Conservation (phyloP, 2,797 vertebrate species). For the Cichlasoma orientale region DNA sequence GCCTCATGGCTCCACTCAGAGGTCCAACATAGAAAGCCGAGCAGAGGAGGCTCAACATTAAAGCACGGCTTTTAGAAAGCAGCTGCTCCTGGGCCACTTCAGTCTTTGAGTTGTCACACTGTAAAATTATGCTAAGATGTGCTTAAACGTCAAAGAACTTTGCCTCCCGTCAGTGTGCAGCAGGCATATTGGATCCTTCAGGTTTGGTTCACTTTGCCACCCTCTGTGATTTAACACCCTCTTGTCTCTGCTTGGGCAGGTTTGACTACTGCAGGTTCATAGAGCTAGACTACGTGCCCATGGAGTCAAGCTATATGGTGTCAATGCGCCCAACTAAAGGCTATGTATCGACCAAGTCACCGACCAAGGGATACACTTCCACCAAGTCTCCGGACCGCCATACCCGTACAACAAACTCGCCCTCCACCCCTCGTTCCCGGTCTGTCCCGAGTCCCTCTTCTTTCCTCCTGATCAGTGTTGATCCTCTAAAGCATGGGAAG, state of each 20-base stretch:
- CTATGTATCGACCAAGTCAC: conserved; percentile 75
- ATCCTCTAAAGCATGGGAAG: conserved; percentile 65
- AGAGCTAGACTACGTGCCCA: conserved; percentile 86
- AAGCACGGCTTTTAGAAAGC: conserved; percentile 32
- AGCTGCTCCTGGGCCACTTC: conserved; percentile 12
- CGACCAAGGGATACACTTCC: conserved; percentile 66
- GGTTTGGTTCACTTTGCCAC: conserved; percentile 3
- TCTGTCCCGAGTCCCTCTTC: conserved; percentile 52
- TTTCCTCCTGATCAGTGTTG: conserved; percentile 24
- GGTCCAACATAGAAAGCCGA: neutral
- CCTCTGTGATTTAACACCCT: conserved; percentile 62
- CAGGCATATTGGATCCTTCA: conserved; percentile 18
- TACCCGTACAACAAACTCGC: conserved; percentile 73
- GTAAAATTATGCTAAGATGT: neutral
- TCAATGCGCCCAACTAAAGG: conserved; percentile 87
- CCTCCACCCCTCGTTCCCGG: conserved; percentile 68
- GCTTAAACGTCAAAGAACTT: neutral
- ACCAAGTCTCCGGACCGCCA: conserved; percentile 79
- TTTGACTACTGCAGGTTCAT: conserved; percentile 89
- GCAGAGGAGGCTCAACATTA: neutral
- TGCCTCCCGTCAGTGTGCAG: conserved; percentile 23
- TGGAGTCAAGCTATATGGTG: conserved; percentile 85
- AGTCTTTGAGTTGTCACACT: conserved; percentile 35
- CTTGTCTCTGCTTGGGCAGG: conserved; percentile 78
- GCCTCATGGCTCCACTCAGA: neutral